phyloP scores from a whole-genome alignment of 2,797 vertebrate genomes.

The Xerus rutilus region DNA sequence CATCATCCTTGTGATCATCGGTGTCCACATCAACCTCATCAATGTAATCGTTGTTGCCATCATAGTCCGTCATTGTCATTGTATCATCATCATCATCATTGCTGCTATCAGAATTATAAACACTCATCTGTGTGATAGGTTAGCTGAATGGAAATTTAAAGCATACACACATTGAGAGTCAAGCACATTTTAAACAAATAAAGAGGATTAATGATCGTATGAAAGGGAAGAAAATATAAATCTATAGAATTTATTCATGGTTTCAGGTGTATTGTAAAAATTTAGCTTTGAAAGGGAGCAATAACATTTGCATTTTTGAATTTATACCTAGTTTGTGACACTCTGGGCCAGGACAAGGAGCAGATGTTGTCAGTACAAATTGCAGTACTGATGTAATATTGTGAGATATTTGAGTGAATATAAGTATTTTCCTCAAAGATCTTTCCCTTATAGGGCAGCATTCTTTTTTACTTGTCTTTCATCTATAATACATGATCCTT shows the following conservation, averaged over 20 bases:
- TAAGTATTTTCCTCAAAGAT: constrained; percentile 69
- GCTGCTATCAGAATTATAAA: background rate
- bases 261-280: constrained; percentile 77
- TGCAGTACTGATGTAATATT: constrained; percentile 72
- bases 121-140: background rate
- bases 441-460: constrained; percentile 63
- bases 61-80: no score
- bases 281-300: constrained; percentile 77
- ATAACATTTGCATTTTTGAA: constrained; percentile 84
- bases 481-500: background rate
- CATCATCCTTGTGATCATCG: background rate
- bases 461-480: constrained; percentile 60
- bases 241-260: constrained; percentile 70
- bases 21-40: background rate
- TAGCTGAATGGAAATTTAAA: background rate
- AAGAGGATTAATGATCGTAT: constrained; percentile 62
- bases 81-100: background rate
- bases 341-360: constrained; percentile 79
- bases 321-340: constrained; percentile 78
- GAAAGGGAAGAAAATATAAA: constrained; percentile 56
- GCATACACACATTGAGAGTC: background rate
- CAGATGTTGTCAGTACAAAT: constrained; percentile 84
- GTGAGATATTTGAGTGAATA: constrained; percentile 75
- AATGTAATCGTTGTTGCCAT: background rate
- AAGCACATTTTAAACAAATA: constrained; percentile 49